Evolutionary conservation across 2,797 vertebrate genomes (phyloP).

Genomic region (Streptopelia turtur): DNA sequence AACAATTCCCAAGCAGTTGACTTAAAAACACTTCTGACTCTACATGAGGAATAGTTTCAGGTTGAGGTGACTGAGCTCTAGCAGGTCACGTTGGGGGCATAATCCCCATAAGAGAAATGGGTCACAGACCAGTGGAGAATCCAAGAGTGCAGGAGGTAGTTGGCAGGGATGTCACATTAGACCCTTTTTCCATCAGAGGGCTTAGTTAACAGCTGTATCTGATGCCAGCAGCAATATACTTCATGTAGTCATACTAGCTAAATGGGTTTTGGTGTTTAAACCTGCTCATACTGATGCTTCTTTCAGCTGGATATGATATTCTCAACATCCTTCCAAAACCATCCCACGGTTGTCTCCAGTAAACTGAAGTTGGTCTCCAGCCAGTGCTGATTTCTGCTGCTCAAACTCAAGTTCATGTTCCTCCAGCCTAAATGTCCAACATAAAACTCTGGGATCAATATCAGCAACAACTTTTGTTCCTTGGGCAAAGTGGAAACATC

Average conservation of each 20-base stretch:
- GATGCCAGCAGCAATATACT: neutral
- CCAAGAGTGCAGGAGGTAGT: neutral
- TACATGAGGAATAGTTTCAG: neutral
- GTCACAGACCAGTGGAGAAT: neutral
- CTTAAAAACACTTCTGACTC: neutral
- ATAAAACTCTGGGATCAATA: neutral
- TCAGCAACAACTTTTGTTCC: neutral
- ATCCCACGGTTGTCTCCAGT: neutral
- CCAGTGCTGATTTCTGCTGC: neutral
- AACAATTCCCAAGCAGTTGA: neutral
- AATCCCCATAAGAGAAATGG: neutral
- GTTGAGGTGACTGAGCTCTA: neutral
- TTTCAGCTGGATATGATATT: neutral
- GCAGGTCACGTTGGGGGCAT: neutral
- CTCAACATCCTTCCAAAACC: neutral
- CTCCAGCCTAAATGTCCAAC: neutral
- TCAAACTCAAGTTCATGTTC: neutral
- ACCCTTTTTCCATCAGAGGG: neutral
- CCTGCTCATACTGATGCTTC: rapidly evolving
- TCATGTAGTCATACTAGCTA: neutral
- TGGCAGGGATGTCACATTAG: neutral
- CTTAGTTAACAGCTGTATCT: neutral
- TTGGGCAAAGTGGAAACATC: neutral
- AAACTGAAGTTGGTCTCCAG: neutral
- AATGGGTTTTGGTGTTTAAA: neutral